These are phyloP conservation scores for Dynastes hyllus DNA, from an alignment of 2,888 invertebrate species.

Conservation along the genomic window DNA sequence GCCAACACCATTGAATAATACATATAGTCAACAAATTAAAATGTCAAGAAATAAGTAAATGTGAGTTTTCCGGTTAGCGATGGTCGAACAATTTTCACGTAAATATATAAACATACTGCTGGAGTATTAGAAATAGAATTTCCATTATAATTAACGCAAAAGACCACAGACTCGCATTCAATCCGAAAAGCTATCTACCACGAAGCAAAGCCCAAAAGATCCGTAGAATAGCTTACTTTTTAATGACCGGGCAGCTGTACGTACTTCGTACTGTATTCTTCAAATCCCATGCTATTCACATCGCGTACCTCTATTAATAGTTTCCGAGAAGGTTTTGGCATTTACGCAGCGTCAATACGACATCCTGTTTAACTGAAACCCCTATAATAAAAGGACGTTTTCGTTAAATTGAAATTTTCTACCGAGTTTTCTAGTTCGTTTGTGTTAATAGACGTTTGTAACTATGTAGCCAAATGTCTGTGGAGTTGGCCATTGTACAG, in stretches of 20 bases:
- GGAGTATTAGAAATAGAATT: neutral
- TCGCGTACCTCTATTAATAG: conserved; percentile 38
- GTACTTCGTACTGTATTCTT: neutral
- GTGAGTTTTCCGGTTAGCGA: neutral
- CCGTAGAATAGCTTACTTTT: conserved; percentile 8
- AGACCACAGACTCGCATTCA: neutral
- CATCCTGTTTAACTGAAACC: conserved; percentile 31
- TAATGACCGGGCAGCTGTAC: conserved; percentile 9
- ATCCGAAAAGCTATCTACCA: neutral
- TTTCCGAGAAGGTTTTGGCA: conserved; percentile 34
- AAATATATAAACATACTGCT: neutral
- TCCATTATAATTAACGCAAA: conserved; percentile 1
- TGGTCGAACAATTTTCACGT: neutral
- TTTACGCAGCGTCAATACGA: conserved; percentile 28
- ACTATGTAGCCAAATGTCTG: no score
- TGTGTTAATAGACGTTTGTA: conserved; percentile 10
- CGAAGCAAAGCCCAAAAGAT: neutral
- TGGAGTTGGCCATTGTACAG: no score
- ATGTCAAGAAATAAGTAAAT: neutral
- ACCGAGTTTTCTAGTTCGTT: conserved; percentile 3
- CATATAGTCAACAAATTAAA: no score
- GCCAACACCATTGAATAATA: no score
- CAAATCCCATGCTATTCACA: conserved; percentile 24
- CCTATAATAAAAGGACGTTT: conserved; percentile 19
- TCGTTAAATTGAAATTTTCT: conserved; percentile 6